Percentiles rank a stretch among this genome's conserved stretches.
phyloP scores from a whole-genome alignment of 2,113 vertebrate genomes.

The Microtus montanus region DNA sequence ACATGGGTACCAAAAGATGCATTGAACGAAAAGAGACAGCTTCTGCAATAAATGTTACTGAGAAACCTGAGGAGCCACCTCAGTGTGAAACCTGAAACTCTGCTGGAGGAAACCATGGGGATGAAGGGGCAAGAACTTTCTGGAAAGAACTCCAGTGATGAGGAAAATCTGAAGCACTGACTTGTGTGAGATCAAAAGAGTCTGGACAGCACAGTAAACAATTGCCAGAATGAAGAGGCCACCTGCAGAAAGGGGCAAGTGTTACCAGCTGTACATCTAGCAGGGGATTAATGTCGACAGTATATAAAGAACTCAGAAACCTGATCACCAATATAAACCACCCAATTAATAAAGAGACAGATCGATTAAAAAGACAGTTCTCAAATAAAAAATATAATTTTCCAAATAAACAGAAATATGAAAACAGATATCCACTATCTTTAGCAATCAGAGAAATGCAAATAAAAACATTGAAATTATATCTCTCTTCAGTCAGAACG shows the following conservation, averaged over 20 bases:
- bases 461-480: background rate
- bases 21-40: background rate
- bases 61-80: background rate
- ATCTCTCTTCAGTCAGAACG: background rate
- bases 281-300: background rate
- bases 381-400: background rate
- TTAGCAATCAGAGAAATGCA: background rate
- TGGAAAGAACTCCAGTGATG: background rate
- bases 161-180: background rate
- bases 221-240: background rate
- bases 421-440: background rate
- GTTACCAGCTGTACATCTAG: too few species aligned
- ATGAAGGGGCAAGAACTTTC: background rate
- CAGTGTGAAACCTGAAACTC: background rate
- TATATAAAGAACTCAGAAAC: background rate
- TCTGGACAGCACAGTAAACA: too few species aligned
- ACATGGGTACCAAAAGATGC: background rate
- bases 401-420: background rate
- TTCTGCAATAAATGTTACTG: background rate
- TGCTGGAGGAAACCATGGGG: background rate
- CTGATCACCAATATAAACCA: background rate
- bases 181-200: background rate
- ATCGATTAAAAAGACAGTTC: background rate
- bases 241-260: background rate
- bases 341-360: background rate